Conservation (phyloP, 1,140 invertebrate species). For the Chymomyza costata region DNA sequence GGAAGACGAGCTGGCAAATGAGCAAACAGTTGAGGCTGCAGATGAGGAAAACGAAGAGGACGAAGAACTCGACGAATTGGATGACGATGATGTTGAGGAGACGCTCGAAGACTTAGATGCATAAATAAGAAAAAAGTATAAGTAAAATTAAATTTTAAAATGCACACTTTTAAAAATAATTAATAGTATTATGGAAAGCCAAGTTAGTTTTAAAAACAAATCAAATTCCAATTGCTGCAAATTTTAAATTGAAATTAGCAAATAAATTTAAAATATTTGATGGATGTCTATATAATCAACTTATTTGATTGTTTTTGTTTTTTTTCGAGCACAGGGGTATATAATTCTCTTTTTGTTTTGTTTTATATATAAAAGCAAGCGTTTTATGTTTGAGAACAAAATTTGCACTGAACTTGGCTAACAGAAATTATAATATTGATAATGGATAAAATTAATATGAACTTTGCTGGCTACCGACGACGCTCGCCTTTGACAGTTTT, state of each 20-base stretch:
- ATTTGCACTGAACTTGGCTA: slow-evolving; percentile 6
- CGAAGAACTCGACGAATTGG: slow-evolving; percentile 6
- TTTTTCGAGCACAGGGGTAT: background rate
- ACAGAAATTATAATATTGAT: too few species aligned
- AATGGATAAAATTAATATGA: background rate
- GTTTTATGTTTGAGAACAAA: slow-evolving; percentile 8
- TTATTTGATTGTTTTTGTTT: background rate
- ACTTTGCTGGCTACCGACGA: slow-evolving; percentile 82
- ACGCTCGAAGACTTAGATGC: slow-evolving; percentile 8
- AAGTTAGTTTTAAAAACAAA: slow-evolving; percentile 38
- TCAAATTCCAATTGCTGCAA: slow-evolving; percentile 24
- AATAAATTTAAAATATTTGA: slow-evolving; percentile 42
- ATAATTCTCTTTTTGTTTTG: slow-evolving; percentile 2
- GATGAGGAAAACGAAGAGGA: slow-evolving; percentile 22
- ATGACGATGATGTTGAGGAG: slow-evolving; percentile 21
- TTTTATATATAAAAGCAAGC: slow-evolving; percentile 6
- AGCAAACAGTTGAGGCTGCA: slow-evolving; percentile 4
- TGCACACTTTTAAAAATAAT: too few species aligned
- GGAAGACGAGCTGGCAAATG: slow-evolving; percentile 25
- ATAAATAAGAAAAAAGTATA: slow-evolving; percentile 2
- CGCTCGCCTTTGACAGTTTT: slow-evolving; percentile 91
- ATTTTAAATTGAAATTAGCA: slow-evolving; percentile 53
- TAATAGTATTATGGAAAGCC: slow-evolving; percentile 10
- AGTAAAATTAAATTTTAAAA: slow-evolving; percentile 11
- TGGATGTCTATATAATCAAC: too few species aligned